Percentiles rank a stretch among this genome's conserved stretches.
phyloP scores from a whole-genome alignment of 2,888 invertebrate genomes.

The Ommatoiulus sabulosus region DNA sequence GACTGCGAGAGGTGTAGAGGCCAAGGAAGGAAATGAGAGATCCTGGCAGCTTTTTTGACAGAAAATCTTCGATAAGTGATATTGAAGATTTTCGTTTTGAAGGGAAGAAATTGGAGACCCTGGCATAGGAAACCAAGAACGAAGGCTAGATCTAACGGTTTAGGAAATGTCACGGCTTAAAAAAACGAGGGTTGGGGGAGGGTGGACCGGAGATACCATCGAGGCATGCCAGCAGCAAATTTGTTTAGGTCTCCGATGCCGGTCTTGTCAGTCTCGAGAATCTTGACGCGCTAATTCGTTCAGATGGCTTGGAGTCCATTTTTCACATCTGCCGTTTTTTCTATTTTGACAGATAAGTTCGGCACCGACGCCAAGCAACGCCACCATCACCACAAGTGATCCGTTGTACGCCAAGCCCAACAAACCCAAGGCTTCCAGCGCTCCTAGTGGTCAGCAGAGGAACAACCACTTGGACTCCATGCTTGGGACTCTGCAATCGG shows the following conservation, averaged over 20 bases:
- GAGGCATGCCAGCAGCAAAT: not conserved
- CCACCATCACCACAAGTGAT: slow-evolving; percentile 69
- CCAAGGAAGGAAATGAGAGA: not conserved
- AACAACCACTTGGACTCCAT: slow-evolving; percentile 85
- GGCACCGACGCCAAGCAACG: slow-evolving; percentile 49
- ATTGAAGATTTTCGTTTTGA: no score
- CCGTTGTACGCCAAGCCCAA: slow-evolving; percentile 78
- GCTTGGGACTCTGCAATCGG: slow-evolving; percentile 90
- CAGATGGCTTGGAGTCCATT: not conserved
- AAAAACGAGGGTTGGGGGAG: not conserved
- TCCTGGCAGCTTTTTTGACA: no score
- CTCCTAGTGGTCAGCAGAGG: slow-evolving; percentile 63
- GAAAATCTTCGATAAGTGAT: no score
- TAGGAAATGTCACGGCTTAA: no score
- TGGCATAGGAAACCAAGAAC: no score
- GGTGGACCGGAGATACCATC: not conserved
- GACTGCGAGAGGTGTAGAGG: not conserved
- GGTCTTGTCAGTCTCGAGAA: not conserved
- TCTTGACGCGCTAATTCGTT: not conserved
- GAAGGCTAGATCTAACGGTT: no score
- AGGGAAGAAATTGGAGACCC: no score
- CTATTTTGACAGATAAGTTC: slow-evolving; percentile 27
- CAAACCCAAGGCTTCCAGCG: slow-evolving; percentile 67
- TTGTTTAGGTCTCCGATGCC: not conserved
- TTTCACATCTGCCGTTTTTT: not conserved